Base-by-base conservation (phyloP, 2,797 vertebrate species). In the Crax fasciolata region DNA sequence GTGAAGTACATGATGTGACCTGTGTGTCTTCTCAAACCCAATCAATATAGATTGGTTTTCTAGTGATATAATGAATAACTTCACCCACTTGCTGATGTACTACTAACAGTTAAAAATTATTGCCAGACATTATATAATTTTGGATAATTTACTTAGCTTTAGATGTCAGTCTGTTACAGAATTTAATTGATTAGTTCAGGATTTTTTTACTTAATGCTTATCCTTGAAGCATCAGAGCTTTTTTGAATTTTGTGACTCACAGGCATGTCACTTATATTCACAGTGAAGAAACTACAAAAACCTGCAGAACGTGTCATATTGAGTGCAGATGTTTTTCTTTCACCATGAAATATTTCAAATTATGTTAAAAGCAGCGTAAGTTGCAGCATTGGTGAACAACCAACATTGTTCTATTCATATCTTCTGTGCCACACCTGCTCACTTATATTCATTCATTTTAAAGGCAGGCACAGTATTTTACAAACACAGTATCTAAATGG, bases 201-300 rank as follows among this genome's bases (percentile, higher is more conserved):
- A 76, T 63, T 44, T 77, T 93, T 73, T 55, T 72, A 41, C 61
- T 74, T 61, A 38, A 54, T 85, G 79, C 90, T 85, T 81, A 92
- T 80, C 72, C 76, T 85, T 62, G 84, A 96, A 96, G 89, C 81
- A 87, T 94, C 72, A 91, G 84, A 95, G 86, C 51, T 68, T 39
- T 91, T 67, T 82, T 66, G 43, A 96, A 82, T 92, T 93, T 83
- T 91, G 80, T 95, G 90, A 94, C 94, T 97, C 90, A 82, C 95
- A 97, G 97, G 87, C 89, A 94, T 75, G 94, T 96, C 95, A 94
- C 93, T 95, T 92, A 86, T 95, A 97, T 92, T 98, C 96, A 98
- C 97, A 97, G 92, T 98, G 97, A 96, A 97, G 73, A 95, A 96
- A 86, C 2, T 27, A 87, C 82, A 96, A 88, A 95, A 96, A 95